phyloP scores from a whole-genome alignment of 2,113 vertebrate species.

The Oryzias curvinotus region DNA sequence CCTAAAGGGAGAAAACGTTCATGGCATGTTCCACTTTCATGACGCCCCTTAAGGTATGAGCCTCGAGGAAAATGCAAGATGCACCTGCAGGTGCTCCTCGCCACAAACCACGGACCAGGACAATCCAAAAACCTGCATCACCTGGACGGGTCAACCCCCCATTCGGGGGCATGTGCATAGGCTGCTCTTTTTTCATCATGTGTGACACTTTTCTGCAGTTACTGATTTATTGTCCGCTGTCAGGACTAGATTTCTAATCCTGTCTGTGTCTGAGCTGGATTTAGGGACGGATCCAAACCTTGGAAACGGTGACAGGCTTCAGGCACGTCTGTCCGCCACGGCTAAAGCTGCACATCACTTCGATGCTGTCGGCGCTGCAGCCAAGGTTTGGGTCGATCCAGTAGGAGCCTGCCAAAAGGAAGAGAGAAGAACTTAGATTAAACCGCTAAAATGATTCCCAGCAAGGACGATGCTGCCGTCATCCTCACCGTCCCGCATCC shows the following conservation, averaged over 20 bases:
- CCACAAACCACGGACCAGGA: no score
- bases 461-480: background rate
- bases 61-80: no score
- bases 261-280: background rate
- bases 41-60: no score
- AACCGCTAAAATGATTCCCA: background rate
- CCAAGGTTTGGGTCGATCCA: conserved; percentile 98
- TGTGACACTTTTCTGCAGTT: no score
- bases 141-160: no score
- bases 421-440: background rate
- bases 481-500: conserved; percentile 85
- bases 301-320: conserved; percentile 87
- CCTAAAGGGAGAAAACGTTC: no score
- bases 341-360: conserved; percentile 94
- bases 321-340: conserved; percentile 93
- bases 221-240: conserved; percentile 2
- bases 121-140: no score
- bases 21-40: no score
- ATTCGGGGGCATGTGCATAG: no score
- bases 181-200: no score
- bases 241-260: conserved; percentile 1
- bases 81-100: no score
- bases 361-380: conserved; percentile 89
- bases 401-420: conserved; percentile 82
- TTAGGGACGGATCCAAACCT: conserved; percentile 75